phyloP scores from a whole-genome alignment of 1,140 invertebrate genomes.

The Cydia fagiglandana region DNA sequence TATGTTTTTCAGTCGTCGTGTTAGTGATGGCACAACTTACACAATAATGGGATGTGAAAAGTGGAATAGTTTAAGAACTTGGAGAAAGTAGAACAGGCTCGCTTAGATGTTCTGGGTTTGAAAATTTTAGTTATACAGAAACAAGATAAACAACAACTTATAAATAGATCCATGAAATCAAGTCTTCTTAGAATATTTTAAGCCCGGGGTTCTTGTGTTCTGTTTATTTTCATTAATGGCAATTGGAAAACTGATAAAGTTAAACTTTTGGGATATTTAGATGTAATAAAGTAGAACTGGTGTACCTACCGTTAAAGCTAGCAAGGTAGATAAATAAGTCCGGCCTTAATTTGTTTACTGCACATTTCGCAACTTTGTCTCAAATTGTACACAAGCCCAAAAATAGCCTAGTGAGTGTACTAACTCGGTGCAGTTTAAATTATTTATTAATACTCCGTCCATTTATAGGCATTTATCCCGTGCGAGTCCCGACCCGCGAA shows the following conservation, averaged over 20 bases:
- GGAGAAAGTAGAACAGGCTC: neutral
- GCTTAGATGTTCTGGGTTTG: neutral
- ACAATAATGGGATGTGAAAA: slow-evolving; percentile 30
- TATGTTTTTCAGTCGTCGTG: slow-evolving; percentile 41
- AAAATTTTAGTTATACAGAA: neutral
- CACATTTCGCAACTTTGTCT: neutral
- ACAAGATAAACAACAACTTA: neutral
- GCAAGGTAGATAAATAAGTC: neutral
- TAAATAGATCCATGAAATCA: neutral
- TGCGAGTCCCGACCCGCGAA: slow-evolving; percentile 37
- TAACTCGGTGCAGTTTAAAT: slow-evolving; percentile 10
- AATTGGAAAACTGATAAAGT: too few relatives aligned
- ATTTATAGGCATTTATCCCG: slow-evolving; percentile 26
- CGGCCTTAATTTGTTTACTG: neutral
- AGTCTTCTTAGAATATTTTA: neutral
- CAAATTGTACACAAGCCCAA: neutral
- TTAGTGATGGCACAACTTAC: slow-evolving; percentile 22
- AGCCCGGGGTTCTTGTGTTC: neutral
- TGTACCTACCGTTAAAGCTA: too few relatives aligned
- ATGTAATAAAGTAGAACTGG: too few relatives aligned
- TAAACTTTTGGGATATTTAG: too few relatives aligned
- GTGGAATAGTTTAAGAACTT: slow-evolving; percentile 21
- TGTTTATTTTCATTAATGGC: neutral
- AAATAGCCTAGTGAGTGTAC: slow-evolving; percentile 1
- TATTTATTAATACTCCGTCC: slow-evolving; percentile 18